Evolutionary conservation across 2,113 vertebrate genomes (phyloP), one percentile per base, ranked within the genome.

Genomic region (Alexandromys fortis): DNA sequence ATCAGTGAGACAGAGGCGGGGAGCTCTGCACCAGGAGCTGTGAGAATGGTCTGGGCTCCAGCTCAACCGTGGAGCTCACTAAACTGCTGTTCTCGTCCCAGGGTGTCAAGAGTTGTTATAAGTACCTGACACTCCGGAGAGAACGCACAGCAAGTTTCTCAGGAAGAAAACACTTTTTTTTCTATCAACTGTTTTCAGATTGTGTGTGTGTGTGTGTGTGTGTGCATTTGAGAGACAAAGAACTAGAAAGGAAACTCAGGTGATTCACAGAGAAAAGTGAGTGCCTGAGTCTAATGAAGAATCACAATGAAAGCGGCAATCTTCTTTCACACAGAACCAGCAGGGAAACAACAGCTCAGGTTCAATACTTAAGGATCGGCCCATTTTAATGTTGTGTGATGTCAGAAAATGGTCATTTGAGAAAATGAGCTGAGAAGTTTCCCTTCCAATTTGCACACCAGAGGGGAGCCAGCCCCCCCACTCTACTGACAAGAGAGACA

Each of bases 171-270:
- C 28, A 52, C 68, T 28, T 77, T 52, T 89, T 33, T 33, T 52
- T 65, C 61, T 91, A 26, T 47, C 28, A 89, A 19, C 26, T 42
- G 58, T 63, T 94, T 97, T 94, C 33, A 75, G 52, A 61, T 22
- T 63, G 24, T 61, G 35, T 9, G 14, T 2, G 42, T 42, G 30
- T 63, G 24, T 61, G 35, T 9, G 14, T 2, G 42, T 42, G 30
- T 70, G 21, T 47, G 19, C 72, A 19, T 16, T 33, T 47, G 13
- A 30, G 68, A n/a, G 35, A n/a, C 4, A 55, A 22, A 58, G 14
- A 92, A 85, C 19, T 33, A 97, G 79, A 81, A 77, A 89, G 33
- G 38, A 33, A 95, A 76, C 82, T 45, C 45, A 30, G 21, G 67
- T 86, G 70, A 82, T 42, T 92, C 58, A 63, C 35, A 73, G 38